Percentiles rank a stretch among this genome's conserved stretches.
phyloP scores from a whole-genome alignment of 2,113 vertebrate species.

The Herpailurus yagouaroundi region DNA sequence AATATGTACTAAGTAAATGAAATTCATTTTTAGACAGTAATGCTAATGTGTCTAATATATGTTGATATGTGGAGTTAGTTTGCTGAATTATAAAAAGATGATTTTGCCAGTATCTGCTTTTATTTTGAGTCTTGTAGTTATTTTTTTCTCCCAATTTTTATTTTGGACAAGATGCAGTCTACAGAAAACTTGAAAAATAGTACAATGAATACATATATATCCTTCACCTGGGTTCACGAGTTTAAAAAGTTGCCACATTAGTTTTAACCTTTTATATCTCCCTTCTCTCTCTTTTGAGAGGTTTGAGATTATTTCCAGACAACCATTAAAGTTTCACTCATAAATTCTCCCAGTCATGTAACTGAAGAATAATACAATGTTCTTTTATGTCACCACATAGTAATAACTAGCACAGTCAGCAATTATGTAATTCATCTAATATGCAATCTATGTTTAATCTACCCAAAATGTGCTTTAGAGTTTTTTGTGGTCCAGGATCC shows the following conservation, averaged over 20 bases:
- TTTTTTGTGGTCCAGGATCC: neutral
- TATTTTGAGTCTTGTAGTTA: conserved; percentile 30
- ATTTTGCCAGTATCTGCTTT: conserved; percentile 11
- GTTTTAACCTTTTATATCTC: neutral
- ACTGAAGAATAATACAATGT: neutral
- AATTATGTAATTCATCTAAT: neutral
- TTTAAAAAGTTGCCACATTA: conserved; percentile 17
- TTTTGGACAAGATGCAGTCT: conserved; percentile 8
- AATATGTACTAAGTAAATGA: neutral
- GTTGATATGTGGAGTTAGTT: neutral
- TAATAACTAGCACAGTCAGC: neutral
- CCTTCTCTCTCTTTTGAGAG: neutral
- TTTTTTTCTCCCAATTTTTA: conserved; percentile 16
- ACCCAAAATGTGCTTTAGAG: neutral
- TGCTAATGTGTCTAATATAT: neutral
- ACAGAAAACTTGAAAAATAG: neutral
- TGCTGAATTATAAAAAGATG: neutral
- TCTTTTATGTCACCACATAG: neutral
- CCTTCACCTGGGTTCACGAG: neutral
- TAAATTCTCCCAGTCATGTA: neutral
- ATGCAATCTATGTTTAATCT: neutral
- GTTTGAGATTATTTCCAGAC: conserved; percentile 12
- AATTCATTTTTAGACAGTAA: neutral
- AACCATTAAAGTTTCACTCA: conserved; percentile 2
- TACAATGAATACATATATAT: neutral